phyloP scores from a whole-genome alignment of 2,797 vertebrate species.

The Syngnathus rostellatus region DNA sequence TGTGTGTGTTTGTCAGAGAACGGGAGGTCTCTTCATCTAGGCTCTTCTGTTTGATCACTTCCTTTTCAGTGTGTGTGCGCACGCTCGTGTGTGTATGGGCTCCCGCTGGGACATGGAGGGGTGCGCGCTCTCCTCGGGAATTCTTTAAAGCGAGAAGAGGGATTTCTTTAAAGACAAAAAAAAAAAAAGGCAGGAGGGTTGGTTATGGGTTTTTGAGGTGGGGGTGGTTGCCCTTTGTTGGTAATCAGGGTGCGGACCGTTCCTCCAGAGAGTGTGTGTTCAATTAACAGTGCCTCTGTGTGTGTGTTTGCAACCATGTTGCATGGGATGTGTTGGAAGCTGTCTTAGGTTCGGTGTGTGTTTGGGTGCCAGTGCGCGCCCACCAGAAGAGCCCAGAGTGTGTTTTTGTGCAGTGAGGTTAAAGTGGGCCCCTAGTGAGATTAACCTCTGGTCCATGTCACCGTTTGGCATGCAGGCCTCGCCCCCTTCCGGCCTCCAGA shows the following conservation, averaged over 20 bases:
- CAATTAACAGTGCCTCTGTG: too few species aligned
- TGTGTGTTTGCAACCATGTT: constrained; percentile 20
- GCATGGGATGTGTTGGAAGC: constrained; percentile 37
- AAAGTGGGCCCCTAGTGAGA: constrained; percentile 76
- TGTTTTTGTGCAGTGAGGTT: constrained; percentile 73
- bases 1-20: constrained; percentile 20
- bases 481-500: constrained; percentile 69
- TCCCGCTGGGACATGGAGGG: too few species aligned
- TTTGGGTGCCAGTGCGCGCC: constrained; percentile 10
- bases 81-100: too few species aligned
- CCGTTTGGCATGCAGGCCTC: constrained; percentile 76
- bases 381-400: constrained; percentile 38
- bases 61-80: background rate
- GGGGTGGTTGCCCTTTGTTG: too few species aligned
- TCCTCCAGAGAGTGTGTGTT: too few species aligned
- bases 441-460: constrained; percentile 76
- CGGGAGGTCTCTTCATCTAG: constrained; percentile 50
- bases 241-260: too few species aligned
- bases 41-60: constrained; percentile 50
- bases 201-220: too few species aligned
- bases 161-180: too few species aligned
- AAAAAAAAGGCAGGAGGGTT: too few species aligned
- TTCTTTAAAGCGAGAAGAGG: too few species aligned
- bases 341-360: constrained; percentile 26
- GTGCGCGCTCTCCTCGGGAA: too few species aligned